Base-by-base conservation (phyloP, 2,888 invertebrate genomes). In the Rhyacophila evoluta region DNA sequence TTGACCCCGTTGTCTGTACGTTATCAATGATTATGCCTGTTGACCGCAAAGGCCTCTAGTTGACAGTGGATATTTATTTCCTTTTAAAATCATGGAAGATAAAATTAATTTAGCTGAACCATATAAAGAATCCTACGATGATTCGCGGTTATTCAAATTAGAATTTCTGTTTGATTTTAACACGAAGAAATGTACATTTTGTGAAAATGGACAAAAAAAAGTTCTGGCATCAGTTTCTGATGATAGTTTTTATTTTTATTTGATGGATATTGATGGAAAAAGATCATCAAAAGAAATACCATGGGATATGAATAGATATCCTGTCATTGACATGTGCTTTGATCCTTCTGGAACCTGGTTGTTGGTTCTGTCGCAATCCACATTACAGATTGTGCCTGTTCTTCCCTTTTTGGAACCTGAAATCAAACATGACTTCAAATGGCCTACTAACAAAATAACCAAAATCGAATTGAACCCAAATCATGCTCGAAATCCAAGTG, bases 301-400 rank as follows among this genome's bases (percentile, higher is more conserved):
- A 82, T 90, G 90, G 90, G 89, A 89, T 84, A 89, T 88, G 81
- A 79, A 87, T 28, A 88, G 89, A 82, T 89, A 89, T 86, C 88
- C 87, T 38, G 91, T 94, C 78, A 91, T 93, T 85, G 93, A 93
- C 84, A 89, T 96, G 86, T 95, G 95, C 86, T 96, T 97, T 87
- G 95, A 96, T 87, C 94, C 95, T 0, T 92, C 93, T 79, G 96
- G 95, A 75, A 92, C 93, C 55, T 95, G 95, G 95, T 88, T 95
- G 28, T 87, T 95, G 27, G 89, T 93, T 82, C 87, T 92, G 79
- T 91, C 92, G 86, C 90, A 90, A 85, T 87, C 87, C 81, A 89
- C 89, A 83, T 85, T 90, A 4, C 84, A 89, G 29, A 84, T 89
- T n/a, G 88, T 89, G n/a, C 90, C 90, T 25, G 89, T 88, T 84